Base-by-base conservation (phyloP, 2,113 vertebrate genomes). In the Engraulis encrasicolus region DNA sequence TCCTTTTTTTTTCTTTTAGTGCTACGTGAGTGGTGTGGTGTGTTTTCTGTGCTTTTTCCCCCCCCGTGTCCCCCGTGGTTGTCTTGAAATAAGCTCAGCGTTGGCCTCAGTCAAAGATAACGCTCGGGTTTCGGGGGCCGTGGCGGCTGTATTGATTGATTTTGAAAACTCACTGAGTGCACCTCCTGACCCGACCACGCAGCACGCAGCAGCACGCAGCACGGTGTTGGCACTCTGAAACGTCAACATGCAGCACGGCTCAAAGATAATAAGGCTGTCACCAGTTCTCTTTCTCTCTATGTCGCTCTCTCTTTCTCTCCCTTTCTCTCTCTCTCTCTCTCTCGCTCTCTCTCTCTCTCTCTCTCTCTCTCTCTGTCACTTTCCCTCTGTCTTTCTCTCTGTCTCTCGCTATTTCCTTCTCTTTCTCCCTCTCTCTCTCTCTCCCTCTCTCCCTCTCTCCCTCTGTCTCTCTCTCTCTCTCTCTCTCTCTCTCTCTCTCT, bases 161-260 rank as follows among this genome's bases (percentile, higher is more conserved):
- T 74, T 74, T 74, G 66, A 74, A 71, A 74, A 74, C 66, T 74
- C 66, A 74, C 66, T 74, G 27, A 74, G 66, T 6, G 66, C 66
- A 74, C 66, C 27, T 74, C 66, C 27, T 74, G 66, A 74, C 66
- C 66, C 31, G 66, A 17, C n/a, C n/a, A n/a, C n/a, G n/a, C n/a
- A n/a, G n/a, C 66, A 74, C 15, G 66, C 27, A 5, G 66, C 27
- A 5, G 58, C 58, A 23, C 23, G 1, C 31, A 31, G 58, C 58
- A 12, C 18, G 34, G 31, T 74, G 66, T 74, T 74, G 66, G 12
- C 31, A 23, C 66, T 5, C 0, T 3, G 31, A 74, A 74, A 34
- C 66, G 15, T 74, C 66, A 34, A 34, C 27, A 34, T 31, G 17
- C 31, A 19, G 1, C 66, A 36, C 31, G 1, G 7, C 27, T 74